Evolutionary conservation across 2,888 invertebrate genomes (phyloP), one percentile per base, ranked within the genome.

Genomic region (Hoplodrina ambigua): DNA sequence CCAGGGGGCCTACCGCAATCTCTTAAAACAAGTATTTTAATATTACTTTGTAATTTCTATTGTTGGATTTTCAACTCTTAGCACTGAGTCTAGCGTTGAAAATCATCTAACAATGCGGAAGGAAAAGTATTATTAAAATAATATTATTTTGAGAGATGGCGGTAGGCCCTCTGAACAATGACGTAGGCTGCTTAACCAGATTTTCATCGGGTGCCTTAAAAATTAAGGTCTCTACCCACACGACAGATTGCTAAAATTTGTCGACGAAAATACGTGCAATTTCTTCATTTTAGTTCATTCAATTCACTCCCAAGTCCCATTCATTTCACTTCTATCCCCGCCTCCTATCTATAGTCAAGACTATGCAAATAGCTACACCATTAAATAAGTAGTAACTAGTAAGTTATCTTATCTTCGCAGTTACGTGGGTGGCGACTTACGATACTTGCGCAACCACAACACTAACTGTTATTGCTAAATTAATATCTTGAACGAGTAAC

Each of bases 401-500:
- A 64, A 57, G 62, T 69, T 72, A 75, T 75, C 69, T 58, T 17
- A 69, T 50, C 54, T 41, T 19, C 13, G 10, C 49, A 55, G 49
- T 71, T 66, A 61, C 69, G 83, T 84, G 77, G 80, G 82, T 50
- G 71, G 77, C 49, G 55, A 53, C 61, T 69, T 75, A 76, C 67
- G 58, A 73, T 57, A 57, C 58, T 80, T 79, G 72, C 58, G 75
- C 52, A 82, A 82, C 72, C 20, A 50, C 55, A 5, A 20, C 30
- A 65, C 61, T 61, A 52, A 75, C 71, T 57, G 66, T 69, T 75
- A 71, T 78, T 75, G 75, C 82, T 84, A 74, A 82, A 82, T 83
- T 84, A 73, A 78, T 83, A 69, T 72, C 74, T 57, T 49, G 69
- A 70, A 80, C 62, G 57, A 63, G 54, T 20, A 64, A 55, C 60